Base-by-base conservation (phyloP, 2,113 vertebrate genomes). In the Salvator merianae region DNA sequence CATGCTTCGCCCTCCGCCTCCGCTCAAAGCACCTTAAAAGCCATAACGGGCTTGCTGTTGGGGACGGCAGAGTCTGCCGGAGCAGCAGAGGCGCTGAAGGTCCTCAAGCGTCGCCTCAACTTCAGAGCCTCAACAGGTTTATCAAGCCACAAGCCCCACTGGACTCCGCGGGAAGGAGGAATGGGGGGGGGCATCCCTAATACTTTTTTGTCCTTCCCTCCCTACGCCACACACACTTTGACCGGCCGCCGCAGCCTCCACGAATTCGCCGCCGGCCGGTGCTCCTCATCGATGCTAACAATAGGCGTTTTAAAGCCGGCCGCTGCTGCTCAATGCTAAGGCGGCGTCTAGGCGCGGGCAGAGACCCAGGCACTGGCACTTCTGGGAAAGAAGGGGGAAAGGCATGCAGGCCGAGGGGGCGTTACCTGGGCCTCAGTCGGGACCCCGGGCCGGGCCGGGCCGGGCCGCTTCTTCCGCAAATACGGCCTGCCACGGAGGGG, bases 351-450 rank as follows among this genome's bases (percentile, higher is more conserved):
- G n/a, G n/a, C 3, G 14, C 71, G n/a, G 71, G 26, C 5, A 5
- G 43, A 5, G 43, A 20, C 13, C n/a, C 38, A 26, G 8, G 34
- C 18, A 36, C 43, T 7, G 43, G 66, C n/a, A n/a, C 4, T 32
- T 14, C 12, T 32, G 70, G n/a, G 28, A 1, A 20, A 36, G 24
- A 18, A 30, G 34, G 28, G n/a, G 47, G 4, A 24, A 2, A 62
- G 77, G 55, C 55, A 20, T 4, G 55, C 55, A 59, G 55, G 53
- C 18, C 2, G 30, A 47, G 81, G 72, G n/a, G 59, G 75, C 75
- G 50, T 84, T 72, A 71, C 68, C 76, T 77, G 82, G 82, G 47
- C 82, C 65, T 78, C 66, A 24, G 83, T 32, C 53, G 83, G 75
- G 68, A 12, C 68, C 66, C 76, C 63, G 83, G 16, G 1, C 20